Conservation (phyloP, 2,888 invertebrate species). For the Macropis europaea region DNA sequence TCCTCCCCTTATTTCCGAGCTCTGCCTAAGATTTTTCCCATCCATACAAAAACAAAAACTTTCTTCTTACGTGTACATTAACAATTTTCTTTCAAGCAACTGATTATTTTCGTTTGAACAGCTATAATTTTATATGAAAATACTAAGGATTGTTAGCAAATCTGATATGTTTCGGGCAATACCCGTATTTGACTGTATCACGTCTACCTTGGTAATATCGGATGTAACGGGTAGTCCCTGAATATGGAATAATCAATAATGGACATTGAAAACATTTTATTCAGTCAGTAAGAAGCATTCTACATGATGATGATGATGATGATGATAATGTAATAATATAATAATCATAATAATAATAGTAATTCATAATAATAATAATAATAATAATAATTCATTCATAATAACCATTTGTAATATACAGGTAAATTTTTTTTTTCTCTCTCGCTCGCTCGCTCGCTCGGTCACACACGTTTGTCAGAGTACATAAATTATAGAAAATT, state of each 20-base stretch:
- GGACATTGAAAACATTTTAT: constrained; percentile 80
- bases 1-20: too few species aligned
- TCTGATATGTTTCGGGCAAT: too few species aligned
- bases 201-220: too few species aligned
- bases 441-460: constrained; percentile 38
- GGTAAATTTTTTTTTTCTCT: constrained; percentile 65
- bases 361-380: constrained; percentile 61
- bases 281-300: constrained; percentile 79
- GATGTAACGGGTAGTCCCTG: too few species aligned
- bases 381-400: constrained; percentile 66
- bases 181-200: too few species aligned
- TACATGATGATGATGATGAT: constrained; percentile 76
- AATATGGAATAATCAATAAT: constrained; percentile 1
- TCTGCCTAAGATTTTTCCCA: too few species aligned
- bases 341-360: constrained; percentile 57
- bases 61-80: too few species aligned
- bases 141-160: too few species aligned
- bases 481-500: constrained; percentile 71
- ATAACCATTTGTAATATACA: constrained; percentile 74
- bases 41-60: too few species aligned
- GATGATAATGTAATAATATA: constrained; percentile 62
- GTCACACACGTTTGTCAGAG: constrained; percentile 67
- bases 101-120: too few species aligned
- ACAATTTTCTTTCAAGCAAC: too few species aligned
- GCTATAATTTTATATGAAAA: too few species aligned